Conservation (phyloP, 2,797 vertebrate species). For the Octomys mimax region DNA sequence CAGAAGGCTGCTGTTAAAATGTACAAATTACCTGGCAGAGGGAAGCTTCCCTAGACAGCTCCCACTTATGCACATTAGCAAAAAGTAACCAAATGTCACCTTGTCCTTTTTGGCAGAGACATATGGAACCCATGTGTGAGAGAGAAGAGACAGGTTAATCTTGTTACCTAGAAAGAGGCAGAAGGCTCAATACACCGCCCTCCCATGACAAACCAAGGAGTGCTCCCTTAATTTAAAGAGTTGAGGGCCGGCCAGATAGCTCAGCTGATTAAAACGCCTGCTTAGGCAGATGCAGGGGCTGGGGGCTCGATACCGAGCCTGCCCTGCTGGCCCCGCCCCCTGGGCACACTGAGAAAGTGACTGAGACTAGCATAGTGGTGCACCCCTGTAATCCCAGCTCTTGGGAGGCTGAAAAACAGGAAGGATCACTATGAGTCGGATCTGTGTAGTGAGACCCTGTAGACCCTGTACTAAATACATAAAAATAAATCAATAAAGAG, state of each 20-base stretch:
- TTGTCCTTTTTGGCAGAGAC: slow-evolving; percentile 34
- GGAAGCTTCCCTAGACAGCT: slow-evolving; percentile 63
- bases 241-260: neutral
- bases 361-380: too few relatives aligned
- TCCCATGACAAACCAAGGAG: neutral
- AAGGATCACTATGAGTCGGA: too few relatives aligned
- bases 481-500: too few relatives aligned
- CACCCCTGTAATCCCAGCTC: too few relatives aligned
- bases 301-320: too few relatives aligned
- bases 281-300: too few relatives aligned
- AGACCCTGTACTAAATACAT: too few relatives aligned
- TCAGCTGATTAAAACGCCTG: too few relatives aligned
- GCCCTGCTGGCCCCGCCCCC: too few relatives aligned
- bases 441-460: too few relatives aligned
- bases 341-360: too few relatives aligned
- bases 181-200: neutral
- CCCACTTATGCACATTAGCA: slow-evolving; percentile 39
- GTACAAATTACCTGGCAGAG: slow-evolving; percentile 71
- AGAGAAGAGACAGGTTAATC: slow-evolving; percentile 31
- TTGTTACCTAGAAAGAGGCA: neutral
- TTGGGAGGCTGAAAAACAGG: too few relatives aligned
- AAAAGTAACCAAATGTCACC: slow-evolving; percentile 60
- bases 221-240: slow-evolving; percentile 29
- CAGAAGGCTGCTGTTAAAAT: slow-evolving; percentile 63
- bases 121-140: neutral